Conservation (phyloP, 1,140 invertebrate genomes). For the Drosophila kurseongensis region DNA sequence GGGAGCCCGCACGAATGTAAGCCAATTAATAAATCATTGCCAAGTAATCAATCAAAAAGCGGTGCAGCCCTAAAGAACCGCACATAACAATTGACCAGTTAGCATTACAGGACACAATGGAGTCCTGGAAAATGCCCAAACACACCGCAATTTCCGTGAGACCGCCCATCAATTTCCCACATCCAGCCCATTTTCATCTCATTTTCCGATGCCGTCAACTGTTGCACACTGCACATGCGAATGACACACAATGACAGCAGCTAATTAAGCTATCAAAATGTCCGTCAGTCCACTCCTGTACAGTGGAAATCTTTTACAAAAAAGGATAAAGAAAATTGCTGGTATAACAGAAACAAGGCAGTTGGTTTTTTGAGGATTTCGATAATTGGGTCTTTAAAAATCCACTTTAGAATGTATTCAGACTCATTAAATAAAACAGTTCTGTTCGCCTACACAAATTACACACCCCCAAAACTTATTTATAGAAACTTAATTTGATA, state of each 20-base stretch:
- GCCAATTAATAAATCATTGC: constrained; percentile 27
- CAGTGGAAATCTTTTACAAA: constrained; percentile 89
- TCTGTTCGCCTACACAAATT: too few relatives aligned
- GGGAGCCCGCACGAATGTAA: background rate
- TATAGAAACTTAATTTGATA: too few relatives aligned
- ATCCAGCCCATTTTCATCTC: constrained; percentile 8
- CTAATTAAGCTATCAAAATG: constrained; percentile 63
- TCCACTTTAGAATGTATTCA: too few relatives aligned
- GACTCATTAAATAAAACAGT: too few relatives aligned
- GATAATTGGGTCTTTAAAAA: too few relatives aligned
- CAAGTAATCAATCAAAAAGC: constrained; percentile 33
- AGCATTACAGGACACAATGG: constrained; percentile 29
- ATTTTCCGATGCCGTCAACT: constrained; percentile 37
- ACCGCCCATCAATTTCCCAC: background rate
- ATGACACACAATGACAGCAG: constrained; percentile 27
- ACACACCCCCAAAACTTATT: too few relatives aligned
- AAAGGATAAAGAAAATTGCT: constrained; percentile 23
- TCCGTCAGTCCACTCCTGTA: constrained; percentile 85
- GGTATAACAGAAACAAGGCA: too few relatives aligned
- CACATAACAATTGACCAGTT: constrained; percentile 24
- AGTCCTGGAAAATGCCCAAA: constrained; percentile 26
- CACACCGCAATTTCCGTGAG: constrained; percentile 35
- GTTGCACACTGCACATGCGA: constrained; percentile 41
- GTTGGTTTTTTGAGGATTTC: too few relatives aligned
- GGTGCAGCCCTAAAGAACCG: constrained; percentile 7